Conservation (phyloP, 2,888 invertebrate species). For the Phoenoteleia sp. region DNA sequence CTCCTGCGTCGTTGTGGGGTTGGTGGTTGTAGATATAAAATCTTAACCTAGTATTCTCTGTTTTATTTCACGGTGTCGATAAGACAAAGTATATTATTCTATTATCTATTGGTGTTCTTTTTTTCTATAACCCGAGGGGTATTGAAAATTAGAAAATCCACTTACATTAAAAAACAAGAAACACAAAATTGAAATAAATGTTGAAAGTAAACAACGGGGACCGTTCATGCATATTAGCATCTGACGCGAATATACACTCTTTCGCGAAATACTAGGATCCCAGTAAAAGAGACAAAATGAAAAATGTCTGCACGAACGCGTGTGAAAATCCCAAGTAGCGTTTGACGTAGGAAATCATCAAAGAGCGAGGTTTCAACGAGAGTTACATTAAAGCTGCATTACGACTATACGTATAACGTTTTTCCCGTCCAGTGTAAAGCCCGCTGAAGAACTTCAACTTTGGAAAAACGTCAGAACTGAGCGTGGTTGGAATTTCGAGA, state of each 20-base stretch:
- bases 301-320: slow-evolving; percentile 76
- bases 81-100: neutral
- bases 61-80: too few species aligned
- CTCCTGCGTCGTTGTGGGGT: too few species aligned
- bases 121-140: too few species aligned
- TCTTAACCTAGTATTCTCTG: too few species aligned
- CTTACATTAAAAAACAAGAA: neutral
- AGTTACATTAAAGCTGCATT: slow-evolving; percentile 82
- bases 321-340: slow-evolving; percentile 76
- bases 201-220: slow-evolving; percentile 36
- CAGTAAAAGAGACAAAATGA: slow-evolving; percentile 71
- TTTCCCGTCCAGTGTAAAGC: slow-evolving; percentile 66
- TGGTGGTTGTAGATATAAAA: too few species aligned
- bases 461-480: slow-evolving; percentile 73
- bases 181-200: slow-evolving; percentile 5
- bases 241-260: slow-evolving; percentile 16
- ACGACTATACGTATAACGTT: slow-evolving; percentile 70
- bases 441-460: slow-evolving; percentile 70
- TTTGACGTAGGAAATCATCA: slow-evolving; percentile 79
- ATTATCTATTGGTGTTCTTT: neutral
- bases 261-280: slow-evolving; percentile 28
- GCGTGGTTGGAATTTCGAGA: slow-evolving; percentile 72
- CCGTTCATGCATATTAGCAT: slow-evolving; percentile 40
- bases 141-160: slow-evolving; percentile 14
- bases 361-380: slow-evolving; percentile 70